These are phyloP conservation scores for Salvator merianae DNA, from an alignment of 2,113 vertebrate genomes.

Conservation along the genomic window DNA sequence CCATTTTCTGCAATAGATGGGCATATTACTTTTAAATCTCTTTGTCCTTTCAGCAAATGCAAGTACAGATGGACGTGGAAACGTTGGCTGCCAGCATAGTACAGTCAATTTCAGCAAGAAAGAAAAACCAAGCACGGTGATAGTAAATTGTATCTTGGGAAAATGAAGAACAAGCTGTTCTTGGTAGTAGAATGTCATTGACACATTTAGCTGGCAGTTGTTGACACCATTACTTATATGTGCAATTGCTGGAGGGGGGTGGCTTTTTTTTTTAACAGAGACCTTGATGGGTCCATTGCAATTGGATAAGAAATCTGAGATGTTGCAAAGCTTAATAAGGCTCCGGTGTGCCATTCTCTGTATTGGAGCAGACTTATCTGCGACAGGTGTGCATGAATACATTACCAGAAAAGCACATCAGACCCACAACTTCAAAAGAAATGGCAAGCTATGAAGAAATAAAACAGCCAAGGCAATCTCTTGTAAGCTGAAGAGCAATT, in stretches of 20 bases:
- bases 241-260: slow-evolving; percentile 37
- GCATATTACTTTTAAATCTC: neutral
- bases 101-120: slow-evolving; percentile 42
- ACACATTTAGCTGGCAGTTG: slow-evolving; percentile 64
- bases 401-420: slow-evolving; percentile 29
- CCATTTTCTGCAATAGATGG: neutral
- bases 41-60: neutral
- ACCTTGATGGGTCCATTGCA: slow-evolving; percentile 32
- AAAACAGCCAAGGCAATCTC: slow-evolving; percentile 12
- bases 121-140: neutral
- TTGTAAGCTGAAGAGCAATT: slow-evolving; percentile 13
- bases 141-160: slow-evolving; percentile 33
- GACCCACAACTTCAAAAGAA: slow-evolving; percentile 47
- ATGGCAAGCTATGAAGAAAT: slow-evolving; percentile 31
- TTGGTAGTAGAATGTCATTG: slow-evolving; percentile 51
- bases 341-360: neutral
- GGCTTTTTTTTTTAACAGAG: slow-evolving; percentile 26
- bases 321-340: slow-evolving; percentile 29
- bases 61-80: neutral
- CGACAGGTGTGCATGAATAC: slow-evolving; percentile 26
- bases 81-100: slow-evolving; percentile 5
- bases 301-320: slow-evolving; percentile 44
- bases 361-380: slow-evolving; percentile 55
- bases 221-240: slow-evolving; percentile 53
- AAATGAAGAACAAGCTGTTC: slow-evolving; percentile 29